Evolutionary conservation across 2,888 invertebrate species (phyloP).

Genomic region (Folsomia candida): DNA sequence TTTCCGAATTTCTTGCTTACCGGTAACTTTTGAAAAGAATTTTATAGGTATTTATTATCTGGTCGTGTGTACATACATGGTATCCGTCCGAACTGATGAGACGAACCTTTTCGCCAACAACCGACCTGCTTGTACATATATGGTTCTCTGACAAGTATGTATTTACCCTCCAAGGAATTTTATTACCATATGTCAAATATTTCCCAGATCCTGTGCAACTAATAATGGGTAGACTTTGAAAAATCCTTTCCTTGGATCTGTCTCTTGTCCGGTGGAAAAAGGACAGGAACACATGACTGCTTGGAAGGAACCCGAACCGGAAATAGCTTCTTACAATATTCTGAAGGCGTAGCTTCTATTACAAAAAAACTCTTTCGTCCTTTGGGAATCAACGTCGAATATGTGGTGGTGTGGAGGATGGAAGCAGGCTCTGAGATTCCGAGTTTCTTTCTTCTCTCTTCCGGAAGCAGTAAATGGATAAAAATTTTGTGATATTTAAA

Average conservation of each 20-base stretch:
- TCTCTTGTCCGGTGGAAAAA: constrained; percentile 7
- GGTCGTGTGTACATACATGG: too few species aligned
- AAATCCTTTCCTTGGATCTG: not conserved
- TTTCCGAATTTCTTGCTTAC: not conserved
- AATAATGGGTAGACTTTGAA: not conserved
- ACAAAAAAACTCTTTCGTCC: not conserved
- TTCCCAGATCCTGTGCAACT: constrained; percentile 1
- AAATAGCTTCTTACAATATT: constrained; percentile 13
- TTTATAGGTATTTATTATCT: constrained; percentile 3
- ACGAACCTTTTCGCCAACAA: not conserved
- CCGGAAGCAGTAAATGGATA: not conserved
- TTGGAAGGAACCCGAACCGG: not conserved
- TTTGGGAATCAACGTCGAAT: not conserved
- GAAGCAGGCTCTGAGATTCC: too few species aligned
- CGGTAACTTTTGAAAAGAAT: constrained; percentile 3
- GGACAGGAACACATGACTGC: constrained; percentile 2
- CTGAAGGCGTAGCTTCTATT: constrained; percentile 8
- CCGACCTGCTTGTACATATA: not conserved
- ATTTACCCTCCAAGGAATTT: constrained; percentile 5
- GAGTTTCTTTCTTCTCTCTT: not conserved
- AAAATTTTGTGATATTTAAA: not conserved
- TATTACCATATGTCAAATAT: constrained; percentile 11
- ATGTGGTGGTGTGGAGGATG: not conserved
- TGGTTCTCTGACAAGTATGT: too few species aligned
- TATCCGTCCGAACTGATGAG: not conserved